These are phyloP conservation scores for Thysanoteuthis rhombus DNA, from an alignment of 2,888 invertebrate genomes.

Conservation along the genomic window DNA sequence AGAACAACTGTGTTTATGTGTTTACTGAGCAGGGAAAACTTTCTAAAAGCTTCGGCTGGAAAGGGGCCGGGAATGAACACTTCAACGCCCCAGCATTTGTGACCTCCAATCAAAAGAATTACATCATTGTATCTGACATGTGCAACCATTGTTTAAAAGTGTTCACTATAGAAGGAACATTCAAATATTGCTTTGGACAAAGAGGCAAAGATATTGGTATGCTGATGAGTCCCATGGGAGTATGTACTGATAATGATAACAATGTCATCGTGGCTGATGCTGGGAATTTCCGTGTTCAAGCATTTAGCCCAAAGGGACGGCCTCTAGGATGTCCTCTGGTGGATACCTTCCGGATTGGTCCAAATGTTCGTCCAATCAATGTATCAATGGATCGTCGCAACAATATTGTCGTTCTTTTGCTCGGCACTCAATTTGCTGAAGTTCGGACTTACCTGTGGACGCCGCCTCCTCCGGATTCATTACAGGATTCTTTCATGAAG, in stretches of 20 bases:
- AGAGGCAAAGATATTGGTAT: constrained; percentile 48
- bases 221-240: constrained; percentile 55
- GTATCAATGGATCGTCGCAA: constrained; percentile 54
- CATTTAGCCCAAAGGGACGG: constrained; percentile 52
- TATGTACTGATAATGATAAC: constrained; percentile 52
- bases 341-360: constrained; percentile 50
- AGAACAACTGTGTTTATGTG: constrained; percentile 50
- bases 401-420: constrained; percentile 51
- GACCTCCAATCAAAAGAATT: constrained; percentile 50
- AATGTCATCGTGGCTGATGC: constrained; percentile 62
- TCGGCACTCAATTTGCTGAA: constrained; percentile 60
- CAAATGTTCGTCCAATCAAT: constrained; percentile 53
- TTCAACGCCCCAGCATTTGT: constrained; percentile 55
- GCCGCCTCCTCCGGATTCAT: neutral
- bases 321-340: constrained; percentile 48
- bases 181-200: constrained; percentile 52
- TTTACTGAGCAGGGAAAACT: constrained; percentile 57
- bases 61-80: constrained; percentile 55
- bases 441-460: constrained; percentile 50
- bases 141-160: constrained; percentile 56
- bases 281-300: constrained; percentile 59
- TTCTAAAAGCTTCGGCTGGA: constrained; percentile 55
- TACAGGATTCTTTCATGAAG: neutral
- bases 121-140: constrained; percentile 59
- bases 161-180: constrained; percentile 53